Evolutionary conservation across 92 coral and sea anemone species (phyloP), one percentile per base, ranked within the genome.

Genomic region (Palythoa grandis): DNA sequence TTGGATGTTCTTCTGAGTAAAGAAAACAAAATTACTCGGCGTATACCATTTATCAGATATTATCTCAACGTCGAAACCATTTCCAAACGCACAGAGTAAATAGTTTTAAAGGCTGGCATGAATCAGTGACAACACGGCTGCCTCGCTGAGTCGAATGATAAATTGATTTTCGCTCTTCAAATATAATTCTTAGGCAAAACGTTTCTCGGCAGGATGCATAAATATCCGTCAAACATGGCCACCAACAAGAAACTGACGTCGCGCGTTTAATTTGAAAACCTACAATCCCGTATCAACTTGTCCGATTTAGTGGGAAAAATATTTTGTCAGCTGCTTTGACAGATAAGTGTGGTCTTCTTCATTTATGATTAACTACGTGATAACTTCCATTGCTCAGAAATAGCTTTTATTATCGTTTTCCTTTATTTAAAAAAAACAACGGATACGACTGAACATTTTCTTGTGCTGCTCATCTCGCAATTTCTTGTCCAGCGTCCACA

Each of bases 281-380:
- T 23, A 19, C 13, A 65, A 65, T n/a, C 72, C 57, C 22, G 52
- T 20, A 19, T 38, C 38, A 52, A 15, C 83, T 38, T 2, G 17
- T 60, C n/a, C 60, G 22, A 78, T 79, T 63, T 66, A 63, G 72
- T 50, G 84, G 19, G 37, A 52, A 52, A 52, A 75, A 53, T 53
- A 15, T 48, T 75, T 76, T 76, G 61, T 76, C 82, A 80, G 85
- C 85, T 80, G 75, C 24, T 25, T 47, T 52, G 85, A 65, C 22
- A 23, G 48, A 37, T 66, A 80, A 66, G 47, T 47, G 73, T 53
- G 48, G 74, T 80, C 7, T 66, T 63, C 61, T 25, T 67, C 85
- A 47, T 67, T 80, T 50, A 22, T 80, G 74, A 80, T 80, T 63
- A 63, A 67, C 39, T 3, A 67, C 47, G 52, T 66, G 85, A 66